Evolutionary conservation across 1,140 invertebrate genomes (phyloP), one percentile per base, ranked within the genome.

Genomic region (Telenomus remus): DNA sequence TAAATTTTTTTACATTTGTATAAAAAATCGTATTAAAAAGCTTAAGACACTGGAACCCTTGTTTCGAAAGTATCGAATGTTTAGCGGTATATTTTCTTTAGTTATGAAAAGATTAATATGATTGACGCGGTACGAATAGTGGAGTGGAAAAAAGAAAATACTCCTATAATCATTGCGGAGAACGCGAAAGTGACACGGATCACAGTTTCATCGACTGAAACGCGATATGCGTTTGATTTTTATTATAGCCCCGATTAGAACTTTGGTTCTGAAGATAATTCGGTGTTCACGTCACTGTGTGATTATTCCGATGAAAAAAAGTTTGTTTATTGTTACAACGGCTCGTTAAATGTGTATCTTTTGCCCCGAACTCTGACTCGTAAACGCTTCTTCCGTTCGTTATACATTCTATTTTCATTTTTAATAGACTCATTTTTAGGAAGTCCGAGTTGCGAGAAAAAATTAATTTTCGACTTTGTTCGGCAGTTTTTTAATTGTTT

Each of bases 261-360:
- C 56, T 61, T 13, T 27, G 19, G 53, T 69, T 68, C 47, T 27
- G 19, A 27, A 27, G 19, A 27, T 27, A 75, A 59, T 75, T 57
- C 56, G 72, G 37, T 39, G 37, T 39, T 9, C 37, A 9, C 37
- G 19, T 74, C 63, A 63, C 57, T 68, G 50, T 74, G n/a, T 27
- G 9, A 61, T 66, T 49, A 35, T 59, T 55, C 15, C 27, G 56
- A 60, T 49, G 43, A 5, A 74, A 74, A 74, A 75, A 75, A 64
- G 33, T 56, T 61, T 75, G 64, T 75, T 75, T 75, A 75, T 75
- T 75, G 64, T 75, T 75, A 47, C 53, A 68, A n/a, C 42, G n/a
- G 27, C 10, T 11, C 47, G 60, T 74, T 61, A 74, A 66, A 60
- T 50, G 43, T 33, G 47, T 42, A 42, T 48, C 56, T 61, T 35